phyloP scores from a whole-genome alignment of 2,888 invertebrate genomes.

The Nasonovia ribisnigri region DNA sequence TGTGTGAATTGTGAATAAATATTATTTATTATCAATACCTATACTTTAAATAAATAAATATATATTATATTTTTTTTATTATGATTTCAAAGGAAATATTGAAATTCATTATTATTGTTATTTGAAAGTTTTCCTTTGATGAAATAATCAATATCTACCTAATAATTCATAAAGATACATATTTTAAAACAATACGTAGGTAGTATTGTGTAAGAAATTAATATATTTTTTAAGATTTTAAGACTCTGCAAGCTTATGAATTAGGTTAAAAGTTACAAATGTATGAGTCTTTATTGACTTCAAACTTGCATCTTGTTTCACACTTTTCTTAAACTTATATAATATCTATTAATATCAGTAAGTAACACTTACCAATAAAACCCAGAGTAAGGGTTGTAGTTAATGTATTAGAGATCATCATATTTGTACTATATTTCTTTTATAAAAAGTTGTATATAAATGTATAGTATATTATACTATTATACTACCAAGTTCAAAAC shows the following conservation, averaged over 20 bases:
- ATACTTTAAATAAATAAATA: background rate
- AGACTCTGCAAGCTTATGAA: background rate
- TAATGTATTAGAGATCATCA: slow-evolving; percentile 42
- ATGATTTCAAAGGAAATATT: background rate
- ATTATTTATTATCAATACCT: background rate
- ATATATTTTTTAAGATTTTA: background rate
- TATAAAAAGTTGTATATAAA: background rate
- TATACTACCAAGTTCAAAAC: background rate
- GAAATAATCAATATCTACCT: background rate
- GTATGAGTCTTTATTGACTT: background rate
- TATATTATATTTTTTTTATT: background rate
- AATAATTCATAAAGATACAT: background rate
- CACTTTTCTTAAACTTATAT: background rate
- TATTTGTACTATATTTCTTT: background rate
- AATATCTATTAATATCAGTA: background rate
- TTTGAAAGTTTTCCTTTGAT: background rate
- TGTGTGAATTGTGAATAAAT: background rate
- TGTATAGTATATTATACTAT: background rate
- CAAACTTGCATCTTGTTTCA: background rate
- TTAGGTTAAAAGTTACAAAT: background rate
- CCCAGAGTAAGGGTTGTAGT: background rate
- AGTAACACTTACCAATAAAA: slow-evolving; percentile 38
- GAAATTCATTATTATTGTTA: background rate
- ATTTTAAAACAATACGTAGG: background rate
- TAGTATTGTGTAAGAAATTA: background rate